phyloP scores from a whole-genome alignment of 2,888 invertebrate species.

The Pandemis heparana region DNA sequence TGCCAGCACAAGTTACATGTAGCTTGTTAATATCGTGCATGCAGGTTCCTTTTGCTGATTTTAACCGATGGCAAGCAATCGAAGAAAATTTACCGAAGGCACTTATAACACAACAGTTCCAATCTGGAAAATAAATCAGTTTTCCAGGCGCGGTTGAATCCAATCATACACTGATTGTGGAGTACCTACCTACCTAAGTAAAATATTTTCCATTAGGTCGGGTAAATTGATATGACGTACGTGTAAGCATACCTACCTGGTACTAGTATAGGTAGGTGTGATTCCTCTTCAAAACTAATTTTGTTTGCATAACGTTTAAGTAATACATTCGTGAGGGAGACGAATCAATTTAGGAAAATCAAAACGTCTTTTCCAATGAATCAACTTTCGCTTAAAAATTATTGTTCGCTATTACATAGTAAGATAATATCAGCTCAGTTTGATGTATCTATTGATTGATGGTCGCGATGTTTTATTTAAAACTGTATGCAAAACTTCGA shows the following conservation, averaged over 20 bases:
- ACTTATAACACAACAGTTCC: conserved; percentile 48
- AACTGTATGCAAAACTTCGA: conserved; percentile 35
- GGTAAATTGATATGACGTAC: conserved; percentile 40
- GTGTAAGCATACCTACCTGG: conserved; percentile 10
- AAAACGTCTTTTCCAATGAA: no score
- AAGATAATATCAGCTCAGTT: not conserved
- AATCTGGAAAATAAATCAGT: conserved; percentile 55
- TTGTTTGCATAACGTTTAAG: not conserved
- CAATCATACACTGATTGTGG: conserved; percentile 49
- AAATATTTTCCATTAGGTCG: conserved; percentile 48
- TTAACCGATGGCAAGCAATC: conserved; percentile 2
- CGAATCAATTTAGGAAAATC: not conserved
- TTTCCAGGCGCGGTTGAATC: conserved; percentile 47
- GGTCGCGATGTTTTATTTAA: conserved; percentile 12
- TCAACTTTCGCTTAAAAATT: no score
- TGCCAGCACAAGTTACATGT: conserved; percentile 25
- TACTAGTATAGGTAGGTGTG: not conserved
- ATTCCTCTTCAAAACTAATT: conserved; percentile 17
- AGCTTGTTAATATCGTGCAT: conserved; percentile 28
- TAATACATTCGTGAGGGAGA: not conserved
- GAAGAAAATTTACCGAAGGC: conserved; percentile 35
- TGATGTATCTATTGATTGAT: not conserved
- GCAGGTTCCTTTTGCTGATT: not conserved
- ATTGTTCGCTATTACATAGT: not conserved
- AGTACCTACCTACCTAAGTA: conserved; percentile 46